Percentiles rank a stretch among this genome's conserved stretches.
phyloP scores from a whole-genome alignment of 1,140 invertebrate genomes.

The Zaprionus ghesquierei region DNA sequence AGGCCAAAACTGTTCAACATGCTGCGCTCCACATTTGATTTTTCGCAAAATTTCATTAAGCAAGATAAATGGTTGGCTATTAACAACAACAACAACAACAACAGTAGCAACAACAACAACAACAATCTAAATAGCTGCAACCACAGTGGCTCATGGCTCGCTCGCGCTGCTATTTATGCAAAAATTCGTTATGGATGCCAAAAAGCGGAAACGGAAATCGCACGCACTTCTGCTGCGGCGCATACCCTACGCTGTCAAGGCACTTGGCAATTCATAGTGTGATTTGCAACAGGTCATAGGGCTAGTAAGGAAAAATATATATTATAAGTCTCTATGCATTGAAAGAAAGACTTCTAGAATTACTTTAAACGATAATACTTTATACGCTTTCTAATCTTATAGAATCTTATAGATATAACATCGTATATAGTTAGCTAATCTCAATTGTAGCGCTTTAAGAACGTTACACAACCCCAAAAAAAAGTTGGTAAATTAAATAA shows the following conservation, averaged over 20 bases:
- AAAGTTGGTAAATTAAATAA: too few species aligned
- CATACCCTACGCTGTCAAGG: background rate
- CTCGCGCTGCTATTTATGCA: constrained; percentile 63
- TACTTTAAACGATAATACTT: too few species aligned
- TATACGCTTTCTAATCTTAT: too few species aligned
- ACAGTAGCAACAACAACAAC: constrained; percentile 6
- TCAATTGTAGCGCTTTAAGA: too few species aligned
- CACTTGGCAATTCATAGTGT: background rate
- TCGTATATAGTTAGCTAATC: too few species aligned
- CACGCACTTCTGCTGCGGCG: constrained; percentile 30
- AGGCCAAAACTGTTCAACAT: constrained; percentile 18
- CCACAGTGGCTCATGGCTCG: constrained; percentile 8
- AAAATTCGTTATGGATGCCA: constrained; percentile 72
- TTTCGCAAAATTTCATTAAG: constrained; percentile 81
- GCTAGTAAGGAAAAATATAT: too few species aligned
- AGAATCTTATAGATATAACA: too few species aligned
- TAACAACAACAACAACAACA: constrained; percentile 54
- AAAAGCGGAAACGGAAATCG: constrained; percentile 51
- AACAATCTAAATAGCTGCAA: constrained; percentile 24
- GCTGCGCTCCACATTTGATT: constrained; percentile 48
- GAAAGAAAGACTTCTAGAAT: too few species aligned
- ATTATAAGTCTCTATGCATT: too few species aligned
- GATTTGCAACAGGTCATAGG: background rate
- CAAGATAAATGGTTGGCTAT: constrained; percentile 81
- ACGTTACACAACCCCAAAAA: too few species aligned